Evolutionary conservation across 92 coral and sea anemone species (phyloP).

Genomic region (Parazoanthus swiftii): DNA sequence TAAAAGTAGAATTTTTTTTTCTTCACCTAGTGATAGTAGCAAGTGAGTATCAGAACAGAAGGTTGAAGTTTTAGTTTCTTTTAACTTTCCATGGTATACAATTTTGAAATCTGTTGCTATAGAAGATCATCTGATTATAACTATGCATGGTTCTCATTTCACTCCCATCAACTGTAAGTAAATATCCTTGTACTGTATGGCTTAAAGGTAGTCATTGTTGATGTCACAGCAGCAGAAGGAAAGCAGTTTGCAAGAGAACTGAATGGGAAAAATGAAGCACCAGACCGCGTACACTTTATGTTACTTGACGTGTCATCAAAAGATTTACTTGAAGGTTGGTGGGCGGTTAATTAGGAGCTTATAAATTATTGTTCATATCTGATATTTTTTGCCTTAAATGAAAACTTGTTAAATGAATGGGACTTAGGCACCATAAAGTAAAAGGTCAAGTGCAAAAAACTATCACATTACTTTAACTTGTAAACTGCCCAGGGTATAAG

Average conservation of each 20-base stretch:
- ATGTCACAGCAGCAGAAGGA: constrained; percentile 36
- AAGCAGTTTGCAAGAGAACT: constrained; percentile 26
- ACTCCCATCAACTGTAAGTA: neutral
- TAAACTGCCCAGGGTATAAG: no score
- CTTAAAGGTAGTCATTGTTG: constrained; percentile 38
- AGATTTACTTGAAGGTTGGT: constrained; percentile 39
- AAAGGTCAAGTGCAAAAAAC: no score
- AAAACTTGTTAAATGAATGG: neutral
- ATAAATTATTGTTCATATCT: neutral
- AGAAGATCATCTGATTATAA: neutral
- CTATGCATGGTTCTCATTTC: no score
- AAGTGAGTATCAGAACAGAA: no score
- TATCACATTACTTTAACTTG: no score
- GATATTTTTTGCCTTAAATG: neutral
- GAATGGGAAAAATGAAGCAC: constrained; percentile 11
- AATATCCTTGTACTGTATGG: neutral
- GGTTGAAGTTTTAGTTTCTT: no score
- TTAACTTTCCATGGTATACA: no score
- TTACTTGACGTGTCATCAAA: constrained; percentile 34
- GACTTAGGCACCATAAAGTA: neutral
- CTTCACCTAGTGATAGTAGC: no score
- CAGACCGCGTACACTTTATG: constrained; percentile 29
- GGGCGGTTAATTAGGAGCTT: neutral
- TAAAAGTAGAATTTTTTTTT: no score
- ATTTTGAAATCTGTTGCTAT: no score